A percentile compares a stretch with the other conserved stretches of the same genome.
Conservation (phyloP, 2,113 vertebrate genomes). For the Notothenia rossii region DNA sequence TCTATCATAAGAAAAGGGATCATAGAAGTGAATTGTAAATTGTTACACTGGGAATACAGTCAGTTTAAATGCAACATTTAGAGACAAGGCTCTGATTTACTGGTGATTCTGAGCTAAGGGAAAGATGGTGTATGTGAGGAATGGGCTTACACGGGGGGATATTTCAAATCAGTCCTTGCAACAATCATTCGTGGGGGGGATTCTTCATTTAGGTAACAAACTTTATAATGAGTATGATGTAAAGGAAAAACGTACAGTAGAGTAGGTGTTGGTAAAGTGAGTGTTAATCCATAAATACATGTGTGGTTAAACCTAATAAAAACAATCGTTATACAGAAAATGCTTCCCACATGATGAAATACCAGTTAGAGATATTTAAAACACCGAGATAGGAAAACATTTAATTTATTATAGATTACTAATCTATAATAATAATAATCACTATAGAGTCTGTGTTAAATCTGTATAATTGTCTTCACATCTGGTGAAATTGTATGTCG, state of each 20-base stretch:
- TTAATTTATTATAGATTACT: no score
- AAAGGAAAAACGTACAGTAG: background rate
- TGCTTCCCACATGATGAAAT: background rate
- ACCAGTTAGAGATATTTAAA: background rate
- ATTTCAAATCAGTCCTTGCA: slow-evolving; percentile 18
- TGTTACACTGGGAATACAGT: slow-evolving; percentile 42
- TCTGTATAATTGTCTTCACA: no score
- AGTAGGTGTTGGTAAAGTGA: background rate
- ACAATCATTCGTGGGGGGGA: slow-evolving; percentile 12
- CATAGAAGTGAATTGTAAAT: slow-evolving; percentile 11
- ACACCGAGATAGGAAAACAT: no score
- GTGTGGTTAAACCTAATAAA: background rate
- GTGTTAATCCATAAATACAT: background rate
- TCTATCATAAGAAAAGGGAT: slow-evolving; percentile 8
- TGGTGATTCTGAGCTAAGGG: slow-evolving; percentile 52
- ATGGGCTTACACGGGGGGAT: slow-evolving; percentile 14
- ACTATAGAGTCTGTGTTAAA: no score
- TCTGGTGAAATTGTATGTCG: background rate
- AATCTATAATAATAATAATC: no score
- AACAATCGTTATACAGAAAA: no score
- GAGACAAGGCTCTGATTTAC: slow-evolving; percentile 50
- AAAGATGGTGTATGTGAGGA: slow-evolving; percentile 18
- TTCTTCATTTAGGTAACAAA: slow-evolving; percentile 3
- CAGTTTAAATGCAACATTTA: slow-evolving; percentile 37
- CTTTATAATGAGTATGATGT: background rate